phyloP scores from a whole-genome alignment of 2,888 invertebrate genomes.

The Cyclophora albipunctata region DNA sequence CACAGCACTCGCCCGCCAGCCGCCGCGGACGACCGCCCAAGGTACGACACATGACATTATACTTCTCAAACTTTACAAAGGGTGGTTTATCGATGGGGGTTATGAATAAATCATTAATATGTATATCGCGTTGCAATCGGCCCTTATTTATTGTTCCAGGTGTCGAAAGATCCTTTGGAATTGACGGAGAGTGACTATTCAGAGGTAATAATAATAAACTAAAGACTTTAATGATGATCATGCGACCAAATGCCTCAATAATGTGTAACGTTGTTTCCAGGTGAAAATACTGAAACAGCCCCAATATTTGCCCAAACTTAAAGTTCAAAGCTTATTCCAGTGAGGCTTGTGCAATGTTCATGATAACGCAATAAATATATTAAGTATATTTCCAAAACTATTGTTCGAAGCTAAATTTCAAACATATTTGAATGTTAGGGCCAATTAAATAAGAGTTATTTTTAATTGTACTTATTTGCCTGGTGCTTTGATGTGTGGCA shows the following conservation, averaged over 20 bases:
- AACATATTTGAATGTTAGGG: conserved; percentile 27
- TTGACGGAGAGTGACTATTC: conserved; percentile 38
- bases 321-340: conserved; percentile 65
- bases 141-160: conserved; percentile 22
- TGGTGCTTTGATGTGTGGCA: conserved; percentile 21
- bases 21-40: conserved; percentile 27
- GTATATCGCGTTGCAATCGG: too few relatives aligned
- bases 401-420: conserved; percentile 5
- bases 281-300: conserved; percentile 53
- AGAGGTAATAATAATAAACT: conserved; percentile 25
- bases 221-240: too few relatives aligned
- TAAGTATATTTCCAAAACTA: conserved; percentile 12
- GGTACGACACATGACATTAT: conserved; percentile 11
- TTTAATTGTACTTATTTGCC: conserved; percentile 11
- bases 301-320: conserved; percentile 58
- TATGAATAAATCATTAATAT: too few relatives aligned
- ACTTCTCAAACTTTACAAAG: too few relatives aligned
- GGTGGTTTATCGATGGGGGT: too few relatives aligned
- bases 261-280: conserved; percentile 28
- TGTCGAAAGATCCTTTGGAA: conserved; percentile 37
- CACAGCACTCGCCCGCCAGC: conserved; percentile 23
- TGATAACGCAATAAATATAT: neutral
- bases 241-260: too few relatives aligned
- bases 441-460: conserved; percentile 33
- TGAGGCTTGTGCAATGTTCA: conserved; percentile 26